Percentiles rank a stretch among this genome's conserved stretches.
These are phyloP conservation scores for Helicoverpa armigera DNA, from an alignment of 1,140 invertebrate species.

Conservation along the genomic window DNA sequence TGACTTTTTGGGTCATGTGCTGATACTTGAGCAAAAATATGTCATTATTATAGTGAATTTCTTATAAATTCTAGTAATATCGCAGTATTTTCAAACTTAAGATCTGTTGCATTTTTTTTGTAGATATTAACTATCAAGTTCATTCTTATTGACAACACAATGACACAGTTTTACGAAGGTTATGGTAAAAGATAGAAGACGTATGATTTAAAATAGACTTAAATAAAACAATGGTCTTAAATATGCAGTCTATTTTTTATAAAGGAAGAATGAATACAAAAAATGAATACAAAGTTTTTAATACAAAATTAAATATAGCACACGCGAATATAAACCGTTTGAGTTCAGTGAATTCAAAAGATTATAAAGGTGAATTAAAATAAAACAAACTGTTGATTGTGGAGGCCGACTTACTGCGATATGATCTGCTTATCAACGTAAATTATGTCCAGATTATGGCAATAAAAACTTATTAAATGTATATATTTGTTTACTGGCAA, in stretches of 20 bases:
- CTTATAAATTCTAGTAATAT: too few relatives aligned
- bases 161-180: too few relatives aligned
- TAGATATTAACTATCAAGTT: too few relatives aligned
- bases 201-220: too few relatives aligned
- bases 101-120: too few relatives aligned
- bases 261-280: too few relatives aligned
- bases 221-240: too few relatives aligned
- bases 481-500: conserved; percentile 82
- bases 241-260: too few relatives aligned
- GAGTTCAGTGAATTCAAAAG: conserved; percentile 41
- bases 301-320: conserved; percentile 14
- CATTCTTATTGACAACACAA: too few relatives aligned
- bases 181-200: too few relatives aligned
- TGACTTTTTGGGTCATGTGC: background rate
- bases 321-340: conserved; percentile 23
- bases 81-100: too few relatives aligned
- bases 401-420: background rate
- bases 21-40: background rate
- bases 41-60: background rate
- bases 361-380: conserved; percentile 47
- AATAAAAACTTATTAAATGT: conserved; percentile 84
- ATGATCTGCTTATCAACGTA: conserved; percentile 81
- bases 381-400: conserved; percentile 40
- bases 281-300: too few relatives aligned
- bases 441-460: conserved; percentile 80